Evolutionary conservation across 2,113 vertebrate species (phyloP).

Genomic region (Tyto alba): DNA sequence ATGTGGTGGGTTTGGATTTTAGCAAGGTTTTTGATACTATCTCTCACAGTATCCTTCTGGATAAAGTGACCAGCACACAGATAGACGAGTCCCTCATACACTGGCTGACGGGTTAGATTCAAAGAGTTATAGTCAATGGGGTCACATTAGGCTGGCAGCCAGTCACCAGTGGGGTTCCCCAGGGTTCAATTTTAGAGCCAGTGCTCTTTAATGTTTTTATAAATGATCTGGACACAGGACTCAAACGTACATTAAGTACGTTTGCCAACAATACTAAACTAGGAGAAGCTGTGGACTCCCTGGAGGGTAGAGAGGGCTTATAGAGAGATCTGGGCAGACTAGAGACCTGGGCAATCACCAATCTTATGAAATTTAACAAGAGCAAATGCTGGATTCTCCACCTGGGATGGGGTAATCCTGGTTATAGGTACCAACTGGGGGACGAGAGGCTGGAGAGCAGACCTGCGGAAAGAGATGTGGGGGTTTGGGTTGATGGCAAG

Average conservation of each 20-base stretch:
- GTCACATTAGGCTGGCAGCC: background rate
- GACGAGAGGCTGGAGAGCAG: background rate
- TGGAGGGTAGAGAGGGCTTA: no score
- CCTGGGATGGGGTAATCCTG: background rate
- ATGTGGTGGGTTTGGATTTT: background rate
- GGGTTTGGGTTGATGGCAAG: background rate
- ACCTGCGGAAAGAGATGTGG: background rate
- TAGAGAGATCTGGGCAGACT: no score
- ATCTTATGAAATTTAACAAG: no score
- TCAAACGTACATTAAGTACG: background rate
- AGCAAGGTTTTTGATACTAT: background rate
- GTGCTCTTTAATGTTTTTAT: background rate
- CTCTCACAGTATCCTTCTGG: background rate
- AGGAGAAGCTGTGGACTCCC: background rate
- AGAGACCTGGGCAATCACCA: no score
- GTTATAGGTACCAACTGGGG: background rate
- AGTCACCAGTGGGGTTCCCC: background rate
- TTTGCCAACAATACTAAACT: no score
- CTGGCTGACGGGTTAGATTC: no score
- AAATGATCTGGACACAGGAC: background rate
- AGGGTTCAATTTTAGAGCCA: background rate
- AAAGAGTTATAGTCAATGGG: no score
- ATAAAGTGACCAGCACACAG: no score
- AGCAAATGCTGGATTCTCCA: background rate
- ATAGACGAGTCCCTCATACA: no score